Conservation (phyloP, 2,888 invertebrate species). For the Tenthredo mesomela region DNA sequence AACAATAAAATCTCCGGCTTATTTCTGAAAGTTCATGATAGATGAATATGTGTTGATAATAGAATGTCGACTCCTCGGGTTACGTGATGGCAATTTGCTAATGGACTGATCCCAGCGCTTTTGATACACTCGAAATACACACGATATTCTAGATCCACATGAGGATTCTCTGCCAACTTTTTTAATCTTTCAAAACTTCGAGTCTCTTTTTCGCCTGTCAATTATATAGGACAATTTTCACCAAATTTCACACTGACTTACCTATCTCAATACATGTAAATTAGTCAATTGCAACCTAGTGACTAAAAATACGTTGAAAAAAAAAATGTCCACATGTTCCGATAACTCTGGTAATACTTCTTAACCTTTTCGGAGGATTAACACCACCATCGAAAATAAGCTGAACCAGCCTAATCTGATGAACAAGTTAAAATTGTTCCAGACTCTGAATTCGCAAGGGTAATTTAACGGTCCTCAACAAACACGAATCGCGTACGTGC, state of each 20-base stretch:
- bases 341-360: neutral
- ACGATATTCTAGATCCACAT: neutral
- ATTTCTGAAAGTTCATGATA: slow-evolving; percentile 7
- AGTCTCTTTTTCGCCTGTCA: neutral
- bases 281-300: too few relatives aligned
- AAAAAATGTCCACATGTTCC: neutral
- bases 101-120: slow-evolving; percentile 14
- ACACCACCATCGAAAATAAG: neutral
- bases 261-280: too few relatives aligned
- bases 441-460: neutral
- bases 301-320: too few relatives aligned
- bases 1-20: slow-evolving; percentile 33
- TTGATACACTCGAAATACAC: neutral
- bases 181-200: neutral
- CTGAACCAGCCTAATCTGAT: slow-evolving; percentile 7
- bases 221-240: neutral
- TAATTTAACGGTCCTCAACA: slow-evolving; percentile 22
- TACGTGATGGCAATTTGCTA: slow-evolving; percentile 47
- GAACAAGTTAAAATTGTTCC: slow-evolving; percentile 13
- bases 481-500: slow-evolving; percentile 12
- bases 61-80: slow-evolving; percentile 9
- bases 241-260: too few relatives aligned
- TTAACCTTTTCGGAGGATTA: neutral
- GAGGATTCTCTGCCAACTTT: slow-evolving; percentile 3
- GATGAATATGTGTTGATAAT: slow-evolving; percentile 14